Evolutionary conservation across 2,797 vertebrate genomes (phyloP).

Genomic region (Dryobates pubescens): DNA sequence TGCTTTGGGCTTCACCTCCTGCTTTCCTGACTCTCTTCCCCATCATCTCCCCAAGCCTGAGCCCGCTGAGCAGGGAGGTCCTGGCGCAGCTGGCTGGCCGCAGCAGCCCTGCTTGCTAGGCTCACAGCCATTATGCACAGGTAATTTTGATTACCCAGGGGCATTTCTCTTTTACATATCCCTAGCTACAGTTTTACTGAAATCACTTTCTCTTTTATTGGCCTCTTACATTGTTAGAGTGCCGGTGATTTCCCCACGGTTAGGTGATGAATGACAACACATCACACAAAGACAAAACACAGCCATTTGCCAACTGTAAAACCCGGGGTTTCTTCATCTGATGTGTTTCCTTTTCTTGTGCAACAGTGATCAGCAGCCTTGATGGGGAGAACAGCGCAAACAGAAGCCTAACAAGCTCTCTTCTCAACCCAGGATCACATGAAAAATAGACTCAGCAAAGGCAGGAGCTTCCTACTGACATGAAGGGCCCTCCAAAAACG

Average conservation of each 20-base stretch:
- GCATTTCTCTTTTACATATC: constrained; percentile 68
- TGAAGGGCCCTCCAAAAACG: background rate
- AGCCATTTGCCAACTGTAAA: constrained; percentile 55
- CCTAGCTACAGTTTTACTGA: constrained; percentile 50
- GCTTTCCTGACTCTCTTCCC: background rate
- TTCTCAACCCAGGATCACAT: constrained; percentile 36
- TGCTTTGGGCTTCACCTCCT: background rate
- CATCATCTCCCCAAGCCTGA: background rate
- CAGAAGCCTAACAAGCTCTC: constrained; percentile 24
- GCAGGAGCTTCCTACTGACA: background rate
- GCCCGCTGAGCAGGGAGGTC: background rate
- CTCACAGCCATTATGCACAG: constrained; percentile 6
- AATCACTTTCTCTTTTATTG: constrained; percentile 68
- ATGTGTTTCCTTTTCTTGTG: constrained; percentile 53
- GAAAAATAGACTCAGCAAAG: background rate
- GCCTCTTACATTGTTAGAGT: constrained; percentile 60
- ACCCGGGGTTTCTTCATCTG: constrained; percentile 3
- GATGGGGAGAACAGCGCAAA: constrained; percentile 17
- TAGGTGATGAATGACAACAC: constrained; percentile 63
- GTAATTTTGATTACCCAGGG: constrained; percentile 61
- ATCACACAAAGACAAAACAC: constrained; percentile 53
- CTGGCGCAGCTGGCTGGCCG: background rate
- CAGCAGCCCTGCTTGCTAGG: background rate
- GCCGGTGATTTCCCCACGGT: constrained; percentile 66
- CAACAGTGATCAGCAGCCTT: constrained; percentile 35